A percentile compares a stretch with the other conserved stretches of the same genome.
These are phyloP conservation scores for Bombus sylvicola DNA, from an alignment of 1,140 invertebrate genomes.

Conservation along the genomic window DNA sequence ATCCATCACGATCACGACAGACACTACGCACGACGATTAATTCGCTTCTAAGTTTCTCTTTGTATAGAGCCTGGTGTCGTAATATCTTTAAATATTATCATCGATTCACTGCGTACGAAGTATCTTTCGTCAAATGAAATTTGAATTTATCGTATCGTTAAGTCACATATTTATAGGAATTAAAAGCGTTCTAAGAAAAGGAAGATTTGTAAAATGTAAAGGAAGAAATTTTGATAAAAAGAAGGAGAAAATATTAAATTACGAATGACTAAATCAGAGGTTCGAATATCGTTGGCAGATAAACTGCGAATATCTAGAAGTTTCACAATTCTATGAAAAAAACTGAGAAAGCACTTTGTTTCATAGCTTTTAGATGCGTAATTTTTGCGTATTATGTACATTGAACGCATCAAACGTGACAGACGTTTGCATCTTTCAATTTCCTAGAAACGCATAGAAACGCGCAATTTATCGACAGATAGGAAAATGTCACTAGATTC, in stretches of 20 bases:
- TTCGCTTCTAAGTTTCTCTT: neutral
- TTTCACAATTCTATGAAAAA: neutral
- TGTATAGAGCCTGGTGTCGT: neutral
- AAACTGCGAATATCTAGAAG: neutral
- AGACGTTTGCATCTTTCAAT: too few species aligned
- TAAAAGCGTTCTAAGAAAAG: accelerated
- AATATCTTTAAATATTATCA: neutral
- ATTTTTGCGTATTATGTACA: too few species aligned
- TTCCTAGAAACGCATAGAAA: neutral
- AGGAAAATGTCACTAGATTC: neutral
- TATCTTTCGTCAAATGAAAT: too few species aligned
- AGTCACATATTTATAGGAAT: too few species aligned
- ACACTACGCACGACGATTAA: conserved; percentile 27
- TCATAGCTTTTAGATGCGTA: too few species aligned
- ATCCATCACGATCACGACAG: conserved; percentile 19
- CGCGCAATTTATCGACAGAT: neutral
- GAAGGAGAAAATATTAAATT: too few species aligned
- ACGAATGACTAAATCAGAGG: too few species aligned
- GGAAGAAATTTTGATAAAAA: neutral
- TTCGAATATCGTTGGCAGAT: too few species aligned
- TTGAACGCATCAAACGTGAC: neutral
- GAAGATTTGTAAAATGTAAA: neutral
- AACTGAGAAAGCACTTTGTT: neutral
- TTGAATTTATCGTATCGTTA: too few species aligned
- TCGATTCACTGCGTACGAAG: too few species aligned